These are phyloP conservation scores for Dermolepida albohirtum DNA, from an alignment of 2,888 invertebrate genomes.

Conservation along the genomic window DNA sequence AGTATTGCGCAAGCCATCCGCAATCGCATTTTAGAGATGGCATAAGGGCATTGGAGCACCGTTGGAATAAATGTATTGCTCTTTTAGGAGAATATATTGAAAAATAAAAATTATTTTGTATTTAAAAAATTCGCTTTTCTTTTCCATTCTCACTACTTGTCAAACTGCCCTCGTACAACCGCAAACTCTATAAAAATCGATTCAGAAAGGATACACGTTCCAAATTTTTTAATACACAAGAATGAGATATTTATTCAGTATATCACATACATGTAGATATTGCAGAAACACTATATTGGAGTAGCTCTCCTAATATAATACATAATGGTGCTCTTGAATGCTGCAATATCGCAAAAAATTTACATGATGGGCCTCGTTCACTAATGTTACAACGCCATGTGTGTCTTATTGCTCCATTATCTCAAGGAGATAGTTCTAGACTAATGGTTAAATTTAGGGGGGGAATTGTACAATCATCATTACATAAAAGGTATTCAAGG, in stretches of 20 bases:
- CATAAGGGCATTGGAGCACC: too few species aligned
- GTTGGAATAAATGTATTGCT: too few species aligned
- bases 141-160: too few species aligned
- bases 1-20: too few species aligned
- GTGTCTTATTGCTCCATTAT: slow-evolving; percentile 48
- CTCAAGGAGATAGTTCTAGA: slow-evolving; percentile 44
- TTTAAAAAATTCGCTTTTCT: too few species aligned
- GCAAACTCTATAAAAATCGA: too few species aligned
- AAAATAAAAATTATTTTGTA: too few species aligned
- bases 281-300: slow-evolving; percentile 6
- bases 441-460: slow-evolving; percentile 13
- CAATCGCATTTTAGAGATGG: too few species aligned
- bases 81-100: too few species aligned
- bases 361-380: slow-evolving; percentile 50
- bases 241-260: slow-evolving; percentile 12
- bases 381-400: slow-evolving; percentile 49
- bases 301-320: slow-evolving; percentile 38
- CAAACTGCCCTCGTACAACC: too few species aligned
- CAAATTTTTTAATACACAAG: neutral
- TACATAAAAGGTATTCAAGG: too few species aligned
- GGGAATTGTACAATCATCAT: neutral
- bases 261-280: slow-evolving; percentile 15
- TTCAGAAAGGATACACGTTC: slow-evolving; percentile 1
- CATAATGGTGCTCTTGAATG: slow-evolving; percentile 48
- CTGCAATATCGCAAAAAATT: slow-evolving; percentile 53